These are phyloP conservation scores for Eulithis testata DNA, from an alignment of 2,888 invertebrate genomes.

Conservation along the genomic window DNA sequence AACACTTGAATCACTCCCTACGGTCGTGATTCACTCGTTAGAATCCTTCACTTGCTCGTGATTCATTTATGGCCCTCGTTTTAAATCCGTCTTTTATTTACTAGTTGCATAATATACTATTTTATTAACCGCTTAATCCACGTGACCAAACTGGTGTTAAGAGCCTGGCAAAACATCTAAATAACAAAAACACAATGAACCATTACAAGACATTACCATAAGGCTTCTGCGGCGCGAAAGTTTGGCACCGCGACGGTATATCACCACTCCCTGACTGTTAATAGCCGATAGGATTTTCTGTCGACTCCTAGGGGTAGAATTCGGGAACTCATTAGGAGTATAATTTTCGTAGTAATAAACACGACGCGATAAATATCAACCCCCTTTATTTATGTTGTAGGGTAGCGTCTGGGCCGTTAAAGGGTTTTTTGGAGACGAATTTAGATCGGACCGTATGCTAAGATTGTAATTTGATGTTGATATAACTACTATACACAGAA, in stretches of 20 bases:
- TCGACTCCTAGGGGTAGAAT: conserved; percentile 61
- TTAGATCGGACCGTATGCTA: conserved; percentile 32
- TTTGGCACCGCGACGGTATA: conserved; percentile 64
- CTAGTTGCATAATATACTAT: too few species aligned
- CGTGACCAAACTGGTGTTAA: not conserved
- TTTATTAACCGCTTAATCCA: not conserved
- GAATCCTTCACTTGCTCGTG: too few species aligned
- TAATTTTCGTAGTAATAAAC: conserved; percentile 84
- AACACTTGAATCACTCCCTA: too few species aligned
- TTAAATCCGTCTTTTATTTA: too few species aligned
- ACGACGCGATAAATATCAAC: conserved; percentile 80
- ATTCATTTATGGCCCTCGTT: too few species aligned
- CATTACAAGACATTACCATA: conserved; percentile 69
- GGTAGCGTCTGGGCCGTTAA: conserved; percentile 49
- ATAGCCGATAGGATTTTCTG: conserved; percentile 84
- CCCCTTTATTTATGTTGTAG: conserved; percentile 73
- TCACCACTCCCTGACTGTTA: conserved; percentile 79
- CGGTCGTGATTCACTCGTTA: too few species aligned
- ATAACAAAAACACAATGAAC: conserved; percentile 51
- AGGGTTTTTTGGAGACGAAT: conserved; percentile 49
- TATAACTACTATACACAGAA: not conserved
- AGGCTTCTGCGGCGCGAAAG: conserved; percentile 61
- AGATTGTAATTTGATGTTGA: conserved; percentile 22
- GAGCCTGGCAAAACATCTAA: conserved; percentile 26
- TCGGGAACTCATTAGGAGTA: conserved; percentile 83